phyloP scores from a whole-genome alignment of 2,888 invertebrate genomes.

The Diplazon laetatorius region DNA sequence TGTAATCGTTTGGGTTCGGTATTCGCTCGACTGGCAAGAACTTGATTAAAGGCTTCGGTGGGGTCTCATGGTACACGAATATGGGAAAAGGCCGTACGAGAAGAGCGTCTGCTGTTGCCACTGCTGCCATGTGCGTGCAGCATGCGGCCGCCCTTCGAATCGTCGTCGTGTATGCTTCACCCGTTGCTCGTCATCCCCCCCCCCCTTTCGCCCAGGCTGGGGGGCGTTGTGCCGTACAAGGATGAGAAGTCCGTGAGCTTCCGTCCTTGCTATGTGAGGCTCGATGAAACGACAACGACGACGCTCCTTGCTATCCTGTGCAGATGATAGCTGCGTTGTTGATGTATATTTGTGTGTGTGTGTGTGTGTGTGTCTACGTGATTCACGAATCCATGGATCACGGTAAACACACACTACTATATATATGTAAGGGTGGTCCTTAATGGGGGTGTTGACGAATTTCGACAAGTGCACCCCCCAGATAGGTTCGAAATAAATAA shows the following conservation, averaged over 20 bases:
- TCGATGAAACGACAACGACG: slow-evolving; percentile 1
- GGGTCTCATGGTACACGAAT: slow-evolving; percentile 40
- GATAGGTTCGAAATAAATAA: no score
- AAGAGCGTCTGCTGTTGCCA: background rate
- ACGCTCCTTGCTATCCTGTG: slow-evolving; percentile 16
- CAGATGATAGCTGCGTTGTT: no score
- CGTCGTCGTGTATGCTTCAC: slow-evolving; percentile 46
- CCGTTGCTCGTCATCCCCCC: slow-evolving; percentile 20
- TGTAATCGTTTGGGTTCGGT: no score
- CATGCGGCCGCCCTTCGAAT: slow-evolving; percentile 63
- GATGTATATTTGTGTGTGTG: no score
- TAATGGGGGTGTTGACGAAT: no score
- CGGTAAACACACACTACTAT: no score
- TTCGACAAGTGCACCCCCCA: no score
- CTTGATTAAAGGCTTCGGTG: slow-evolving; percentile 55
- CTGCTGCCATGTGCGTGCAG: slow-evolving; percentile 72
- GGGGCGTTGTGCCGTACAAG: slow-evolving; percentile 27
- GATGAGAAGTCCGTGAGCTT: background rate
- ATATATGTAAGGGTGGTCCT: no score
- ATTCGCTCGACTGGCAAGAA: slow-evolving; percentile 46
- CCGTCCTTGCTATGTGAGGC: background rate
- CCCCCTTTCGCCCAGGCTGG: no score
- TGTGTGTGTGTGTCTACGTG: no score
- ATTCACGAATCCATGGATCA: no score
- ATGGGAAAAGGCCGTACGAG: background rate